Evolutionary conservation across 2,113 vertebrate genomes (phyloP).

Genomic region (Stictonetta naevosa): DNA sequence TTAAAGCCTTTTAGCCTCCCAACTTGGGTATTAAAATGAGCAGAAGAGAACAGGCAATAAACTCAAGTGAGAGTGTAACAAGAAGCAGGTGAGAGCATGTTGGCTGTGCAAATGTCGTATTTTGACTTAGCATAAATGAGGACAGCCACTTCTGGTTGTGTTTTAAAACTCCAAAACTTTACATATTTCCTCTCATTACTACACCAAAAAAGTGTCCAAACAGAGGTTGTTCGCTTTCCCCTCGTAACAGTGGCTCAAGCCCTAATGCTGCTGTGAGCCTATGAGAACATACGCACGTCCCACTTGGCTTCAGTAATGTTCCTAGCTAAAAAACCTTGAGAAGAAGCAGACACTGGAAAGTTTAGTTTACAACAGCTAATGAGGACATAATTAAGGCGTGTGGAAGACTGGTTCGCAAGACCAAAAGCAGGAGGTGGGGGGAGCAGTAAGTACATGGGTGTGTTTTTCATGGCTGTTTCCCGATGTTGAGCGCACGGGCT

Average conservation of each 20-base stretch:
- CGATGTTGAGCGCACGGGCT: not conserved
- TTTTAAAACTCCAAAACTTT: not conserved
- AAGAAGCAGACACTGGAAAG: fast-evolving
- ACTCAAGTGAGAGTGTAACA: not conserved
- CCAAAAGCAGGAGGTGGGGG: not conserved
- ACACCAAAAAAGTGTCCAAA: not conserved
- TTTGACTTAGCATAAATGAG: not conserved
- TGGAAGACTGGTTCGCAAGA: not conserved
- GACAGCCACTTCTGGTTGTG: not conserved
- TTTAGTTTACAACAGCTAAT: not conserved
- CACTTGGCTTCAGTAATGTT: not conserved
- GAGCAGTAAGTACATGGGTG: not conserved
- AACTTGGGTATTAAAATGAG: not conserved
- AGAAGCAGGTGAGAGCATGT: not conserved
- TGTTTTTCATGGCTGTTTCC: not conserved
- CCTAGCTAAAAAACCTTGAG: not conserved
- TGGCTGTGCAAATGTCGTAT: not conserved
- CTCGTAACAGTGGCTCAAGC: not conserved
- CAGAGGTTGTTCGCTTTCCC: not conserved
- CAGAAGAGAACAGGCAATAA: not conserved
- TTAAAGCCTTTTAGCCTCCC: not conserved
- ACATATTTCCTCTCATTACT: not conserved
- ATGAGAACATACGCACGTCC: fast-evolving
- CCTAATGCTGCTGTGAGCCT: not conserved
- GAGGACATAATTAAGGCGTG: not conserved